These are phyloP conservation scores for Platycercus adscitus DNA, from an alignment of 2,113 vertebrate genomes.

Conservation along the genomic window DNA sequence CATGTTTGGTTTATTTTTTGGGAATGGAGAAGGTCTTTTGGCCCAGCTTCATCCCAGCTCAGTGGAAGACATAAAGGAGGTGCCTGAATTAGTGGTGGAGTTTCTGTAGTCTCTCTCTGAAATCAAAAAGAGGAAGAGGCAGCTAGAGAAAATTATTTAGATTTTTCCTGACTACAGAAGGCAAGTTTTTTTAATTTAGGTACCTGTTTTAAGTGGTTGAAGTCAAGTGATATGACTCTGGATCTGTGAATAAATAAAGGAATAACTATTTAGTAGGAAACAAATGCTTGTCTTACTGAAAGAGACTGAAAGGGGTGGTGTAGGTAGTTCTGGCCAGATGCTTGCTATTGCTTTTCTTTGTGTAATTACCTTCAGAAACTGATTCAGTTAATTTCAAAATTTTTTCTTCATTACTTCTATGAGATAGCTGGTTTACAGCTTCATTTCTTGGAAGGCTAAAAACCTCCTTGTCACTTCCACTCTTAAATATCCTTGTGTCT, in stretches of 20 bases:
- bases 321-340: neutral
- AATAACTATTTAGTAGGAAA: neutral
- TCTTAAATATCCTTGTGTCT: neutral
- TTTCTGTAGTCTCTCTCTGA: neutral
- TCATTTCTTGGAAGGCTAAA: neutral
- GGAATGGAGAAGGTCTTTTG: neutral
- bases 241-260: neutral
- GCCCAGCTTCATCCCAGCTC: neutral
- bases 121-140: neutral
- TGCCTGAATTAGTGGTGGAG: neutral
- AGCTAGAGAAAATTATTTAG: neutral
- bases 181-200: neutral
- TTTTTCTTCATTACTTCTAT: neutral
- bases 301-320: neutral
- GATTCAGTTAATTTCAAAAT: neutral
- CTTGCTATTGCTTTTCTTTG: constrained; percentile 35
- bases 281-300: neutral
- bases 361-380: neutral
- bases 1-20: neutral
- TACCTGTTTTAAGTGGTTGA: neutral
- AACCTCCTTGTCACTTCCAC: neutral
- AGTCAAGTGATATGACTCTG: neutral
- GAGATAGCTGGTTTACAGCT: neutral
- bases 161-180: neutral
- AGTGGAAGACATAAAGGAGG: neutral